phyloP scores from a whole-genome alignment of 53 echinoderm and acorn worm genomes.

The Luidia sarsii region DNA sequence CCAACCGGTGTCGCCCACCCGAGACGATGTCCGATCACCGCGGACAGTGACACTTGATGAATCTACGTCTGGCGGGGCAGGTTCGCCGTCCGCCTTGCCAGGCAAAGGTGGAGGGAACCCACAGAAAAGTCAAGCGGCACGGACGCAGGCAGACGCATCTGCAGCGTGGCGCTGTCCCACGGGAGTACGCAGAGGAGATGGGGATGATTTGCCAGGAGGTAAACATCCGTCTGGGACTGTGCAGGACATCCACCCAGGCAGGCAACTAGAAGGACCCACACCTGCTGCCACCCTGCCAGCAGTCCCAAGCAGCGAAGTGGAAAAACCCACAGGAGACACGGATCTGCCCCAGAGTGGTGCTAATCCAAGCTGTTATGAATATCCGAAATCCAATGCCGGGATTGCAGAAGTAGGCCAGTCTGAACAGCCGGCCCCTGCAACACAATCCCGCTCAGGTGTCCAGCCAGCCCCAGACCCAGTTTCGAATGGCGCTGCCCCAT shows the following conservation, averaged over 20 bases:
- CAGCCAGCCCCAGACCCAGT: not conserved
- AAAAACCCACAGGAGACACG: too few relatives aligned
- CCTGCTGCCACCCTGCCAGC: not conserved
- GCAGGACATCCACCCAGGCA: not conserved
- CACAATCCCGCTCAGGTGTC: not conserved
- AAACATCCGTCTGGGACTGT: not conserved
- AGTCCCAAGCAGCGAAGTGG: not conserved
- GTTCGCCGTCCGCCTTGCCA: not conserved
- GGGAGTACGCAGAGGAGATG: not conserved
- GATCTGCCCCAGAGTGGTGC: too few relatives aligned
- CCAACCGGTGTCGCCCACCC: too few relatives aligned
- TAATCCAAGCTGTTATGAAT: not conserved
- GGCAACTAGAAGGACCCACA: not conserved
- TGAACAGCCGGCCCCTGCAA: constrained; percentile 13
- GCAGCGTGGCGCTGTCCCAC: not conserved
- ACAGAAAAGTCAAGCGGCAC: not conserved
- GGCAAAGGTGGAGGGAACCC: not conserved
- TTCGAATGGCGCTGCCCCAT: not conserved
- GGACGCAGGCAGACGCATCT: not conserved
- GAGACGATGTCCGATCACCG: too few relatives aligned
- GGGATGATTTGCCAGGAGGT: not conserved
- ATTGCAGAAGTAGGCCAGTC: constrained; percentile 27
- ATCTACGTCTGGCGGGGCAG: not conserved
- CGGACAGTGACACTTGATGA: too few relatives aligned
- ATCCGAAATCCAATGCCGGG: not conserved